phyloP scores from a whole-genome alignment of 2,113 vertebrate genomes.

The Ceratotherium simum region DNA sequence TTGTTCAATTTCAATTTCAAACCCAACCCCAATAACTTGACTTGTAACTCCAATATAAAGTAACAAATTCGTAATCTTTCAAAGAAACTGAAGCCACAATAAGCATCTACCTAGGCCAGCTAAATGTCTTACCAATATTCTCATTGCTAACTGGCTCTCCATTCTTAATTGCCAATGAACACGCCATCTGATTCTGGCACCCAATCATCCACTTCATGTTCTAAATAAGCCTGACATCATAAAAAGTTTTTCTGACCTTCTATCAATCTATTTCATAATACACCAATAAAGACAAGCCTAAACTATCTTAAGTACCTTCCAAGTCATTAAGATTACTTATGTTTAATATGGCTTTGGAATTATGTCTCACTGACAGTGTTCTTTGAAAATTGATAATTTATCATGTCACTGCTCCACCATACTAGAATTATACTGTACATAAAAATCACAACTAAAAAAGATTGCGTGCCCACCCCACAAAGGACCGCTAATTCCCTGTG shows the following conservation, averaged over 20 bases:
- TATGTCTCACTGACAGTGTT: background rate
- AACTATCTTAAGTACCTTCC: background rate
- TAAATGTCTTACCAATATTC: background rate
- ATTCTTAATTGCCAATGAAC: constrained; percentile 10
- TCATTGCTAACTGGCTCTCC: background rate
- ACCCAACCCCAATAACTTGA: background rate
- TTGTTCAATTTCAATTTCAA: constrained; percentile 3
- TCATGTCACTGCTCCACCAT: background rate
- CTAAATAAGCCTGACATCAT: background rate
- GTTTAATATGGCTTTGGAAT: background rate
- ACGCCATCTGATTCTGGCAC: background rate
- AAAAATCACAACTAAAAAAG: background rate
- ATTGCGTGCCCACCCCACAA: background rate
- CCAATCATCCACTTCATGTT: background rate
- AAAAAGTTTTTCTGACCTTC: background rate
- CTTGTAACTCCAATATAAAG: background rate
- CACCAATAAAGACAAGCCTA: background rate
- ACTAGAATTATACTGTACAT: constrained; percentile 15
- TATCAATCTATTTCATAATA: constrained; percentile 15
- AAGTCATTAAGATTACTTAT: background rate
- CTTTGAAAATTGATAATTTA: constrained; percentile 13
- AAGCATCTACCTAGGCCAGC: background rate
- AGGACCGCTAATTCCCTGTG: background rate
- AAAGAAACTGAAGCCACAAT: background rate
- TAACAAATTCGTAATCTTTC: constrained; percentile 24